These are phyloP conservation scores for Pseudocheirus occidentalis DNA, from an alignment of 2,797 vertebrate genomes.

Conservation along the genomic window DNA sequence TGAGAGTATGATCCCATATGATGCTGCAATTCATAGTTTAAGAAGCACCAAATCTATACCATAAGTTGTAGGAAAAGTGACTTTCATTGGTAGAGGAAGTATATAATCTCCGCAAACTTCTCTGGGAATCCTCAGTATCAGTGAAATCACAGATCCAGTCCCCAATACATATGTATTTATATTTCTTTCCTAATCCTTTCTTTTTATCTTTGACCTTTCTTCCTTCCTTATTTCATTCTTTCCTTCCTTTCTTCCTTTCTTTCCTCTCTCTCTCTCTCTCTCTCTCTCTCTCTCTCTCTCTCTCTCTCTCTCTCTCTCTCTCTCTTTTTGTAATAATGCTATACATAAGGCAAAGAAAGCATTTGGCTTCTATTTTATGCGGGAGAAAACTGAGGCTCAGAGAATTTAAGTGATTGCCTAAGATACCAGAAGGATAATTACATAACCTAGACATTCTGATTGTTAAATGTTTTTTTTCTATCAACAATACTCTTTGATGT, in stretches of 20 bases:
- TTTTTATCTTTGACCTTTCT: too few species aligned
- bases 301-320: background rate
- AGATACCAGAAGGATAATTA: background rate
- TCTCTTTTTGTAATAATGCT: background rate
- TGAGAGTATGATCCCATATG: too few species aligned
- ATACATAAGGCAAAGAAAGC: background rate
- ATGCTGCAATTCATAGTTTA: too few species aligned
- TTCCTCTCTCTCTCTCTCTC: too few species aligned
- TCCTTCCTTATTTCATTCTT: too few species aligned
- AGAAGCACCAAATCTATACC: background rate
- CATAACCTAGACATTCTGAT: background rate
- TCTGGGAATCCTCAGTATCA: too few species aligned
- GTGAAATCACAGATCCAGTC: too few species aligned
- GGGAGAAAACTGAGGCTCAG: background rate
- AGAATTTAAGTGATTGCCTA: background rate
- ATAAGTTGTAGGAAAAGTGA: background rate
- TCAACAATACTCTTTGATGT: background rate
- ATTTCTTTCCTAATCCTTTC: too few species aligned
- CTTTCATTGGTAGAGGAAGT: background rate
- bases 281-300: too few species aligned
- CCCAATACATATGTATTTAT: too few species aligned
- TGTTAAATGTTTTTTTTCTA: background rate
- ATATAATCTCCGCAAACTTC: too few species aligned
- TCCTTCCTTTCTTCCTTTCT: too few species aligned
- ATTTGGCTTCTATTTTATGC: background rate